phyloP scores from a whole-genome alignment of 2,113 vertebrate species.

The Naja naja region DNA sequence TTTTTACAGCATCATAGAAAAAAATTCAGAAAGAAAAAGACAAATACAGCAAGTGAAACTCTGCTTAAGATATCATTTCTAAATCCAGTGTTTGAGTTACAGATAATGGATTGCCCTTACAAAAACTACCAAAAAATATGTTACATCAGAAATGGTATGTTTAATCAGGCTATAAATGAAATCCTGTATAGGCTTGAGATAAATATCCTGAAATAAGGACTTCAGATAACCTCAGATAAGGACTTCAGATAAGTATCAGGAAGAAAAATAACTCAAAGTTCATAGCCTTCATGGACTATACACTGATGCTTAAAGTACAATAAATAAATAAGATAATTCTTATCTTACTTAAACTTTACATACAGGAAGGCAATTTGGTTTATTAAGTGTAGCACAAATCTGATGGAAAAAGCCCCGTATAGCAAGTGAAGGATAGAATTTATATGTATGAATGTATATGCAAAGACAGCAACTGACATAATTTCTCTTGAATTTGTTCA shows the following conservation, averaged over 20 bases:
- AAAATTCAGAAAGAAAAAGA: too few species aligned
- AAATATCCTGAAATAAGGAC: neutral
- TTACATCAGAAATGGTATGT: too few species aligned
- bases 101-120: too few species aligned
- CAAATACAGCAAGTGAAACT: too few species aligned
- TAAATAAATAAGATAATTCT: neutral
- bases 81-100: too few species aligned
- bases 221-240: neutral
- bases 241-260: neutral
- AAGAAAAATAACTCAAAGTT: neutral
- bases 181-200: neutral
- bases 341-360: neutral
- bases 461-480: too few species aligned
- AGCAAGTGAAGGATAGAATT: neutral
- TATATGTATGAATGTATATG: too few species aligned
- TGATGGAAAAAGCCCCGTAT: neutral
- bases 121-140: too few species aligned
- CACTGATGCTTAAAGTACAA: neutral
- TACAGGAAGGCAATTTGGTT: neutral
- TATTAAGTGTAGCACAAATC: neutral
- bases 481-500: too few species aligned
- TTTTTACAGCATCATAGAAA: too few species aligned
- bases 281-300: neutral
- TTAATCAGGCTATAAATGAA: too few species aligned
- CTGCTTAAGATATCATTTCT: too few species aligned